phyloP scores from a whole-genome alignment of 2,888 invertebrate species.

The Busseola fusca region DNA sequence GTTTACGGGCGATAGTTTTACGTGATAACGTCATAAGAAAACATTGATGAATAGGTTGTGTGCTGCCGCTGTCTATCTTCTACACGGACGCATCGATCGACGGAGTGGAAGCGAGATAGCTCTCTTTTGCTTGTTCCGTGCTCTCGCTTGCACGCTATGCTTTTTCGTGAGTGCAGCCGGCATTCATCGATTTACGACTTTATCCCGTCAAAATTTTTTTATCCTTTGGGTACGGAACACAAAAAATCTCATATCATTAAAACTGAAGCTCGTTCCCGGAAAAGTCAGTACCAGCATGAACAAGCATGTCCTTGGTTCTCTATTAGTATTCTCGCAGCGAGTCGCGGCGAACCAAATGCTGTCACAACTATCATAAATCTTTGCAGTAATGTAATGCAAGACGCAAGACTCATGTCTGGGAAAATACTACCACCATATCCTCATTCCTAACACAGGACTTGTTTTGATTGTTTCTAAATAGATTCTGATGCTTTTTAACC shows the following conservation, averaged over 20 bases:
- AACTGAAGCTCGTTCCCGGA: constrained; percentile 38
- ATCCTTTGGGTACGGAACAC: not conserved
- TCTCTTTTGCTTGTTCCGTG: too few relatives aligned
- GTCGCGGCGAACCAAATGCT: constrained; percentile 26
- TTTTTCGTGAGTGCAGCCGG: too few relatives aligned
- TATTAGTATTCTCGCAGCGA: constrained; percentile 18
- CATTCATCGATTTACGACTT: too few relatives aligned
- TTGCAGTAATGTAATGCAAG: constrained; percentile 25
- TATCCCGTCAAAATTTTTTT: too few relatives aligned
- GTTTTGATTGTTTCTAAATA: not conserved
- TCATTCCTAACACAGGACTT: constrained; percentile 1
- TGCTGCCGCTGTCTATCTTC: too few relatives aligned
- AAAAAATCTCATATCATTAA: constrained; percentile 9
- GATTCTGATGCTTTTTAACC: not conserved
- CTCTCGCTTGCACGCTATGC: too few relatives aligned
- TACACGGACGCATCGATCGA: too few relatives aligned
- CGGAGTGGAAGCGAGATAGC: too few relatives aligned
- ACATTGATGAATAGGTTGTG: too few relatives aligned
- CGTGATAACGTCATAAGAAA: too few relatives aligned
- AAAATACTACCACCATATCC: constrained; percentile 26
- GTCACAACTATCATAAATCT: constrained; percentile 32
- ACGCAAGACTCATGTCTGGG: constrained; percentile 22
- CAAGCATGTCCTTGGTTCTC: constrained; percentile 19
- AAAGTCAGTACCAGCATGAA: constrained; percentile 2
- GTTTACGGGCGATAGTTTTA: too few relatives aligned